phyloP scores from a whole-genome alignment of 2,888 invertebrate species.

The Magallana nippona region DNA sequence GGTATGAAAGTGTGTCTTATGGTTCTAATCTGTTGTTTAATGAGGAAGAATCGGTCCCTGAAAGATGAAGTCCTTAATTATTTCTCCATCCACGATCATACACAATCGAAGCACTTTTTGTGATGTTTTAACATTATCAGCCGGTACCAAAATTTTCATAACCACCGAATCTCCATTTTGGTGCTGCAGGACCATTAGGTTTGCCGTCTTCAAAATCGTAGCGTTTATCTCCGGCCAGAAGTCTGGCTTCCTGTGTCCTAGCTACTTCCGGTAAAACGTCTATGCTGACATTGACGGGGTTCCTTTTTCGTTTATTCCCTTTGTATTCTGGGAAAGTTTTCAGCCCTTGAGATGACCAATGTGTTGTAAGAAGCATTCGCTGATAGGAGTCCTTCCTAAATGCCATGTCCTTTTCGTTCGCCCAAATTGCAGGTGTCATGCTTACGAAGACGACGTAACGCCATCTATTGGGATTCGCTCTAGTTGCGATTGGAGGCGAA shows the following conservation, averaged over 20 bases:
- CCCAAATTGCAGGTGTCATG: slow-evolving; percentile 66
- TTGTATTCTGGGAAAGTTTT: slow-evolving; percentile 34
- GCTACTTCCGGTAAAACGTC: slow-evolving; percentile 63
- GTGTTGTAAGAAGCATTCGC: slow-evolving; percentile 54
- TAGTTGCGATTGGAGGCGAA: slow-evolving; percentile 50
- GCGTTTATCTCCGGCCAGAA: slow-evolving; percentile 55
- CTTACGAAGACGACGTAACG: slow-evolving; percentile 62
- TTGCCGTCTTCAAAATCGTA: slow-evolving; percentile 60
- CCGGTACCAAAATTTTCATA: neutral
- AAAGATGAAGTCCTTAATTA: too few relatives aligned
- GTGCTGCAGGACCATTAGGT: slow-evolving; percentile 57
- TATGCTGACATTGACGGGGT: slow-evolving; percentile 42
- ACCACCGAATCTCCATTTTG: slow-evolving; percentile 53
- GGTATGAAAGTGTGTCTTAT: too few relatives aligned
- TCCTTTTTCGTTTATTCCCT: neutral
- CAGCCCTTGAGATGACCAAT: slow-evolving; percentile 60
- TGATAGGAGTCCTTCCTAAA: slow-evolving; percentile 57
- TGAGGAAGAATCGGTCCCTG: too few relatives aligned
- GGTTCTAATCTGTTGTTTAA: too few relatives aligned
- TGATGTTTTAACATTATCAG: too few relatives aligned
- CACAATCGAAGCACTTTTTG: too few relatives aligned
- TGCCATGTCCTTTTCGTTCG: slow-evolving; percentile 51
- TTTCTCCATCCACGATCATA: too few relatives aligned
- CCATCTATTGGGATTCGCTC: slow-evolving; percentile 57
- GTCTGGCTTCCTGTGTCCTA: slow-evolving; percentile 61